phyloP scores from a whole-genome alignment of 2,113 vertebrate species.

The Bubo scandiacus region DNA sequence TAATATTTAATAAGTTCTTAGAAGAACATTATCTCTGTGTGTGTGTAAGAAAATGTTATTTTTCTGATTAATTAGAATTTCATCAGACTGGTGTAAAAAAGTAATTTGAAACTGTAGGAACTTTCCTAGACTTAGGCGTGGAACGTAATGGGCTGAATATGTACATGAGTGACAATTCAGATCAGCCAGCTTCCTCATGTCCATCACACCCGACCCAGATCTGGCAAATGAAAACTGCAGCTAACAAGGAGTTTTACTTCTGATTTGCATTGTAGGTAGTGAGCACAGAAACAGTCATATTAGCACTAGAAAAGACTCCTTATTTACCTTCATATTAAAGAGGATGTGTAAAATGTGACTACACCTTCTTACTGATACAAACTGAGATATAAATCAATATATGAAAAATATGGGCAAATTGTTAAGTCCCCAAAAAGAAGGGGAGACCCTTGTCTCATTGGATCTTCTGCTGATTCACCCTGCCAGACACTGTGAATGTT shows the following conservation, averaged over 20 bases:
- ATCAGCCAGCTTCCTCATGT: not conserved
- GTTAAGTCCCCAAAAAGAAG: not conserved
- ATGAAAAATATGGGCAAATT: not conserved
- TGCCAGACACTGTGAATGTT: not conserved
- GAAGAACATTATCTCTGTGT: not conserved
- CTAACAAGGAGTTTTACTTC: not conserved
- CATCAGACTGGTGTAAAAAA: not conserved
- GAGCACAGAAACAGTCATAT: not conserved
- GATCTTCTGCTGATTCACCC: not conserved
- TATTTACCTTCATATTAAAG: not conserved
- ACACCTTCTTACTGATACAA: not conserved
- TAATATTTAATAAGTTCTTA: not conserved
- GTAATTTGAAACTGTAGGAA: not conserved
- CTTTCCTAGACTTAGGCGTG: not conserved
- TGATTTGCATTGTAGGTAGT: not conserved
- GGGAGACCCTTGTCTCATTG: not conserved
- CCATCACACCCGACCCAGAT: not conserved
- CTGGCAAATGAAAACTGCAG: not conserved
- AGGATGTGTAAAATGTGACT: not conserved
- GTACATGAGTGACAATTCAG: not conserved
- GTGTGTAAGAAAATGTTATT: not conserved
- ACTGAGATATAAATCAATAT: not conserved
- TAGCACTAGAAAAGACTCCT: not conserved
- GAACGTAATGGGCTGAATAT: not conserved
- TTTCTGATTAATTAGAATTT: not conserved